phyloP scores from a whole-genome alignment of 2,888 invertebrate genomes.

The Ennomos quercinarius region DNA sequence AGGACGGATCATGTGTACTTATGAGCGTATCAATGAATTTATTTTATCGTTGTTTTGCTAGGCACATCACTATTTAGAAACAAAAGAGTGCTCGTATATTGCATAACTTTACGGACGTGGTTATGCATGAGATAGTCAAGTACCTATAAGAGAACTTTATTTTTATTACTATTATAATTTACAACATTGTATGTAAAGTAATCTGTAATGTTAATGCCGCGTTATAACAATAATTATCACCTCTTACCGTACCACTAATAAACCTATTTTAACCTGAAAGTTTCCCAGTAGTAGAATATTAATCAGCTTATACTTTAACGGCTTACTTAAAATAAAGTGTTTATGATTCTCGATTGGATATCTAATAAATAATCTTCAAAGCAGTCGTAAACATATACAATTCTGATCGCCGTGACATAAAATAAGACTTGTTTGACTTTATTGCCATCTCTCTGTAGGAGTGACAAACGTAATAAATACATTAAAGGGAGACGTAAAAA shows the following conservation, averaged over 20 bases:
- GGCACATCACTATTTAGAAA: constrained; percentile 30
- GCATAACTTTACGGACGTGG: constrained; percentile 20
- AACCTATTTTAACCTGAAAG: constrained; percentile 26
- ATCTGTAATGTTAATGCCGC: constrained; percentile 1
- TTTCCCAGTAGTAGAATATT: constrained; percentile 34
- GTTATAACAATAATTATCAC: constrained; percentile 27
- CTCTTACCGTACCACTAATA: constrained; percentile 19
- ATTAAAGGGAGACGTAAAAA: constrained; percentile 72
- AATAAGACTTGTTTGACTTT: constrained; percentile 65
- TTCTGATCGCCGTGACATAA: constrained; percentile 54
- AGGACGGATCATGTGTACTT: constrained; percentile 40
- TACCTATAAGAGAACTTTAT: constrained; percentile 3
- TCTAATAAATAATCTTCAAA: constrained; percentile 59
- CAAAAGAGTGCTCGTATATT: constrained; percentile 21
- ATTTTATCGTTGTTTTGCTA: constrained; percentile 27
- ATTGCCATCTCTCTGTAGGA: constrained; percentile 58
- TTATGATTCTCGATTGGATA: constrained; percentile 47
- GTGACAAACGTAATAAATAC: constrained; percentile 76
- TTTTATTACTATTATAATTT: constrained; percentile 19
- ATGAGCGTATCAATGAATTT: constrained; percentile 38
- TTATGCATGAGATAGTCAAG: constrained; percentile 20
- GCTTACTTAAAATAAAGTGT: constrained; percentile 48
- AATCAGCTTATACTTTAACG: constrained; percentile 36
- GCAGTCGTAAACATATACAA: constrained; percentile 57
- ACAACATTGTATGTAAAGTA: constrained; percentile 26